Evolutionary conservation across 2,797 vertebrate genomes (phyloP), one percentile per base, ranked within the genome.

Genomic region (Oreochromis grahami): DNA sequence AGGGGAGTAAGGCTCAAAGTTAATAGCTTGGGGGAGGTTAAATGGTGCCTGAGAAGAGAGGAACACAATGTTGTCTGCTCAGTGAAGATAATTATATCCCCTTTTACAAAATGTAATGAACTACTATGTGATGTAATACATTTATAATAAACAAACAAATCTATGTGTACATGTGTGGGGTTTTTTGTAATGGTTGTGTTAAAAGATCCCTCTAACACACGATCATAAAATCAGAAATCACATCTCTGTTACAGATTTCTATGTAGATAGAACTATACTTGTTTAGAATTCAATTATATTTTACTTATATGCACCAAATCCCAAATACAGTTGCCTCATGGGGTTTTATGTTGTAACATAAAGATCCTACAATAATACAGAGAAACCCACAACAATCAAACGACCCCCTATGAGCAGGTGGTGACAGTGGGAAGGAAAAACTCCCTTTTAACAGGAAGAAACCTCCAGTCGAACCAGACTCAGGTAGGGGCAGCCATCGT

Each of bases 1-100:
- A 41, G 97, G 96, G 4, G 51, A 5, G 58, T 92, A 83, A 2
- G 96, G 96, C 0, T 96, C 95, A 87, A 94, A 94, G n/a, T 5
- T 86, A 1, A 84, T 87, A 4, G 87, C 91, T 15, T 43, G 29
- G 6, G 97, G 97, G 56, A 96, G 77, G 78, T 91, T 83, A 43
- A 93, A 86, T 29, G 93, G 93, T 8, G 80, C 76, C 96, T 97
- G 84, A 21, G 34, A 77, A 50, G 13, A 87, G 8, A 79, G 8
- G 1, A 78, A 63, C 3, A 58, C 11, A 68, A 9, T 7, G 8
- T 26, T 77, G 5, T 9, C 0, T 7, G 15, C 2, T 29, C 15
- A 72, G 43, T 48, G 6, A 32, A 48, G 26, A 48, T 0, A 48
- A 32, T 32, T 6, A 11, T 7, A 48, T 48, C 41, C 9, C 24